phyloP scores from a whole-genome alignment of 2,797 vertebrate genomes.

The Takifugu rubripes region DNA sequence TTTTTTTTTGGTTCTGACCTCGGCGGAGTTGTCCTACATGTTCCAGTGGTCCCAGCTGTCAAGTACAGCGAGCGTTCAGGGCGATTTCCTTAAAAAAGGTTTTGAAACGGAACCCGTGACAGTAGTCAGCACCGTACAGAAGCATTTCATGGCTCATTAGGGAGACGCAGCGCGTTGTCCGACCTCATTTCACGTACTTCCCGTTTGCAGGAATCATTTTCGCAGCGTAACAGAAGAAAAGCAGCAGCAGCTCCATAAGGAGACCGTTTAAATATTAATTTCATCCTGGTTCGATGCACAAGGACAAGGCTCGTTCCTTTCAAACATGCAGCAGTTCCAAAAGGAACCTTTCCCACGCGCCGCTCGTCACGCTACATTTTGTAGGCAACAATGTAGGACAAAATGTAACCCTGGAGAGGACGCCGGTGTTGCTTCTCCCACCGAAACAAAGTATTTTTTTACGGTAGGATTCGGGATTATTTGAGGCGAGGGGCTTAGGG shows the following conservation, averaged over 20 bases:
- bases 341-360: constrained; percentile 26
- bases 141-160: no score
- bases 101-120: no score
- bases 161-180: no score
- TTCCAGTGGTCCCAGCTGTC: background rate
- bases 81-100: no score
- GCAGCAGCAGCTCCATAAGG: constrained; percentile 28
- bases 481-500: constrained; percentile 23
- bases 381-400: no score
- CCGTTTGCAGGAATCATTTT: no score
- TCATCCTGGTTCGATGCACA: constrained; percentile 11
- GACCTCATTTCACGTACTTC: no score
- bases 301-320: constrained; percentile 6
- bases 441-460: background rate
- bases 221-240: constrained; percentile 2
- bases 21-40: background rate
- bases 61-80: constrained; percentile 2
- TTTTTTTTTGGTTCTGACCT: background rate
- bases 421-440: constrained; percentile 8
- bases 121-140: no score
- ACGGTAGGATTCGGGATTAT: constrained; percentile 20
- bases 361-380: background rate
- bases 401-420: constrained; percentile 9
- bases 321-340: constrained; percentile 1
- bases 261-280: constrained; percentile 17